Base-by-base conservation (phyloP, 2,888 invertebrate genomes). In the Buathra laborator region DNA sequence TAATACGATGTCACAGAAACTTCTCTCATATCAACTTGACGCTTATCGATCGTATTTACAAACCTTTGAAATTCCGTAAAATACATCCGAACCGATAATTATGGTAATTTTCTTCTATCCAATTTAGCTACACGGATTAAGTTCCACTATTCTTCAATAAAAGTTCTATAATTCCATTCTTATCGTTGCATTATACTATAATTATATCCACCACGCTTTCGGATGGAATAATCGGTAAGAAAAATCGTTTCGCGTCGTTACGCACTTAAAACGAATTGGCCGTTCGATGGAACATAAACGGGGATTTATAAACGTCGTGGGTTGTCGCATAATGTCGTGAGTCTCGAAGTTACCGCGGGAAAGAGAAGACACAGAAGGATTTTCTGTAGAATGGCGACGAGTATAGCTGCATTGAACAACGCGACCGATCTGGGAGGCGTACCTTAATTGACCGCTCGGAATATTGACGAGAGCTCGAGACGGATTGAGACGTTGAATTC, bases 401-500 rank as follows among this genome's bases (percentile, higher is more conserved):
- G 66, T 24, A 67, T 74, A 74, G 64, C 12, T 67, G 44, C 71
- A 51, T 78, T 62, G 77, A 59, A 64, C 64, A 48, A 67, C 81
- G 66, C 77, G 79, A 87, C 71, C 84, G 76, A 91, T 91, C 91
- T 90, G 91, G 88, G 87, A 90, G 88, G 89, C 89, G 89, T 89
- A 90, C 87, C 89, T 91, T 92, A 90, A 91, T 91, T 92, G 91
- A 92, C 90, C 90, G 89, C 85, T 90, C 91, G 89, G 90, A 90
- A 91, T 92, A 91, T 92, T 85, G 91, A 91, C 90, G 89, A 89
- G 85, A 88, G 67, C 87, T 86, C 87, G 56, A 88, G 90, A 91
- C 91, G 89, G 90, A 92, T 92, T 92, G 91, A 91, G 91, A 91
- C 89, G 89, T 91, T 91, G 89, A 90, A 91, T 90, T 91, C 19